Evolutionary conservation across 2,888 invertebrate genomes (phyloP).

Genomic region (Apotomis turbidana): DNA sequence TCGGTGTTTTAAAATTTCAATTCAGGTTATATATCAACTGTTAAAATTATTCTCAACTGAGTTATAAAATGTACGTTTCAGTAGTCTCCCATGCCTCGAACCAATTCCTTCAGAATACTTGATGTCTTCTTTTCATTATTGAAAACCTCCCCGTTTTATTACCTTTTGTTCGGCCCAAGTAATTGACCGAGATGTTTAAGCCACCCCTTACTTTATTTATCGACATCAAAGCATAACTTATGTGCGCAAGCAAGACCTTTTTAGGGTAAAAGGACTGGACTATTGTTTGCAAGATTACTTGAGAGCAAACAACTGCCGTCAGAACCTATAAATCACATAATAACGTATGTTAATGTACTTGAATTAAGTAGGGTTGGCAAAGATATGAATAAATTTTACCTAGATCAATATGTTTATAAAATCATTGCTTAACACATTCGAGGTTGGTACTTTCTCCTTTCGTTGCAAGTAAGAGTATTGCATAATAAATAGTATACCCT

Average conservation of each 20-base stretch:
- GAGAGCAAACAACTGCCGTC: not conserved
- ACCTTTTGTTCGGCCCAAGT: slow-evolving; percentile 22
- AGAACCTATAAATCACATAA: not conserved
- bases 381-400: too few relatives aligned
- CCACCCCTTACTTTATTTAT: slow-evolving; percentile 30
- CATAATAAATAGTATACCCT: too few relatives aligned
- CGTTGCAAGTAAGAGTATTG: too few relatives aligned
- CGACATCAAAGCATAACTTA: slow-evolving; percentile 22
- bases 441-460: too few relatives aligned
- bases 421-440: too few relatives aligned
- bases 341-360: not conserved
- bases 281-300: slow-evolving; percentile 18
- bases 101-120: slow-evolving; percentile 18
- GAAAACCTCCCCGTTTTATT: slow-evolving; percentile 30
- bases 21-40: too few relatives aligned
- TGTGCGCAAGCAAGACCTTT: slow-evolving; percentile 6
- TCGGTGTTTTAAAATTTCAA: too few relatives aligned
- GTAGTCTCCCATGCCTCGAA: not conserved
- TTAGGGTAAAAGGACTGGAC: slow-evolving; percentile 5
- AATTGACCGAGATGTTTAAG: slow-evolving; percentile 32
- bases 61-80: too few relatives aligned
- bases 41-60: too few relatives aligned
- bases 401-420: too few relatives aligned
- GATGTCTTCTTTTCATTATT: slow-evolving; percentile 37
- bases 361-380: too few relatives aligned